Conservation (phyloP, 2,888 invertebrate species). For the Ochropleura plecta region DNA sequence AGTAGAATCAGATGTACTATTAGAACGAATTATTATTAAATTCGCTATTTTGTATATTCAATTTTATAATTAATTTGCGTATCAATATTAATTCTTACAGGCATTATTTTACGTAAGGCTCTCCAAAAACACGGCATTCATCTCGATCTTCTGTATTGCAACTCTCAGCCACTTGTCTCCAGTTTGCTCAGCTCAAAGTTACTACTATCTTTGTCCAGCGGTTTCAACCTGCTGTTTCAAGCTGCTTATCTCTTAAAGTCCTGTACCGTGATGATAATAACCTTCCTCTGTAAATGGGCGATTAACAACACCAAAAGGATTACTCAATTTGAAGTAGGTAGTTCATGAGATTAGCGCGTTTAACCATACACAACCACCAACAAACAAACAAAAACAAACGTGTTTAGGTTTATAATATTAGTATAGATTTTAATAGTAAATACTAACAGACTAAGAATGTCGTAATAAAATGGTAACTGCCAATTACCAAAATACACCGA, state of each 20-base stretch:
- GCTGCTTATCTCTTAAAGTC: no score
- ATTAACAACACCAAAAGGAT: no score
- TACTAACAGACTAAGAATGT: background rate
- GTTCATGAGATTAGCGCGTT: no score
- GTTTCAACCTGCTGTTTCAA: no score
- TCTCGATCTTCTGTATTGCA: background rate
- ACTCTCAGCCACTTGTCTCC: background rate
- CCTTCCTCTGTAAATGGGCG: no score
- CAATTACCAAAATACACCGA: constrained; percentile 3
- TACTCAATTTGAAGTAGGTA: no score
- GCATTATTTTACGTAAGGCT: background rate
- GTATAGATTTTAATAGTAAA: background rate
- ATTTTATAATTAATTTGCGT: background rate
- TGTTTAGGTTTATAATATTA: no score
- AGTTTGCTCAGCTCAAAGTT: background rate
- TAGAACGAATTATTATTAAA: background rate
- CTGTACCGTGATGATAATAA: no score
- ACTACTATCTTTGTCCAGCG: no score
- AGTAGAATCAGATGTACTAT: background rate
- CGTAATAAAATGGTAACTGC: background rate
- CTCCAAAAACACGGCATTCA: background rate
- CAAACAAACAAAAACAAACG: no score
- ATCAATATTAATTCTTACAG: background rate
- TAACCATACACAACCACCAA: no score
- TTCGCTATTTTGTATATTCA: background rate